These are phyloP conservation scores for Strix occidentalis DNA, from an alignment of 2,797 vertebrate genomes.

Conservation along the genomic window DNA sequence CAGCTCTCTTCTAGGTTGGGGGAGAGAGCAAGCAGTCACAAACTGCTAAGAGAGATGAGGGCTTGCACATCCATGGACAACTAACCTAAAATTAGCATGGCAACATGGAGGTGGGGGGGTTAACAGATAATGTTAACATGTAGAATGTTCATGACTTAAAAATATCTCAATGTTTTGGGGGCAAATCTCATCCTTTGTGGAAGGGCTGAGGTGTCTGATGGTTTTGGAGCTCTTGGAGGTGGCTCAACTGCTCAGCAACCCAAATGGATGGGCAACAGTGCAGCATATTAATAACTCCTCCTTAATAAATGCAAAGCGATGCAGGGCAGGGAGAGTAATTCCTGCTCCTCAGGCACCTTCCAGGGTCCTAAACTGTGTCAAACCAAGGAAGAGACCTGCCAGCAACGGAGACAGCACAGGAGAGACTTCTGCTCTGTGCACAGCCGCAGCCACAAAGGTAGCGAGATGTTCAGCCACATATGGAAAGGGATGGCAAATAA, in stretches of 20 bases:
- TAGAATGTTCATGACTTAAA: neutral
- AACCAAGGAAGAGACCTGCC: neutral
- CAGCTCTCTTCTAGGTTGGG: neutral
- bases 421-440: neutral
- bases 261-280: neutral
- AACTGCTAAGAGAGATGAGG: neutral
- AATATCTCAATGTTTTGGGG: neutral
- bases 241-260: neutral
- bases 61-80: neutral
- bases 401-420: fast-evolving
- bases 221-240: neutral
- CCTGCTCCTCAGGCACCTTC: neutral
- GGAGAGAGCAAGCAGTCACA: neutral
- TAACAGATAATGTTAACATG: neutral
- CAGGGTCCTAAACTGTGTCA: neutral
- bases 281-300: neutral
- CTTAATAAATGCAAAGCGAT: neutral
- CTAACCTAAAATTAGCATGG: neutral
- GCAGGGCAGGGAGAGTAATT: neutral
- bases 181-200: neutral
- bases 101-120: neutral
- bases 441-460: neutral
- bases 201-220: neutral
- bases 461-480: neutral
- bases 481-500: neutral